Conservation (phyloP, 2,888 invertebrate genomes). For the Lysandra bellargus region DNA sequence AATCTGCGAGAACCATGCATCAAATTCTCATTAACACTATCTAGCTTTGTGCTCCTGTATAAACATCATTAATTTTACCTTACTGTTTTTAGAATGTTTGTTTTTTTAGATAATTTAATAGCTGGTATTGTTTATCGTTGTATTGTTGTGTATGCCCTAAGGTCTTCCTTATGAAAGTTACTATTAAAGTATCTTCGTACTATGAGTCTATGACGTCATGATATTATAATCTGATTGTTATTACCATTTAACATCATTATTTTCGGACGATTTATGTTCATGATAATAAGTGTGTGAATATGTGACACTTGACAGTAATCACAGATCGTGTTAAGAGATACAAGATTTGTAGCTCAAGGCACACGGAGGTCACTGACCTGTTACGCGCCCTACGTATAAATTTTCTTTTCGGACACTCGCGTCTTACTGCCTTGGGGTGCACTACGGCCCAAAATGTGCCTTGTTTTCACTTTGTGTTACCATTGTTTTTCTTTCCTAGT, state of each 20-base stretch:
- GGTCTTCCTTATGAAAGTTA: too few relatives aligned
- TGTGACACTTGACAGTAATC: slow-evolving; percentile 56
- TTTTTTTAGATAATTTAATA: too few relatives aligned
- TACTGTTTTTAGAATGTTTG: too few relatives aligned
- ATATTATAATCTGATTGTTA: neutral
- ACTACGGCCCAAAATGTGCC: slow-evolving; percentile 63
- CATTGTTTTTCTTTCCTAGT: slow-evolving; percentile 71
- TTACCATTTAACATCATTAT: neutral
- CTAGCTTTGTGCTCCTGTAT: too few relatives aligned
- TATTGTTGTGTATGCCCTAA: too few relatives aligned
- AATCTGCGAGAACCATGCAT: neutral
- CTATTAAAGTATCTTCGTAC: too few relatives aligned
- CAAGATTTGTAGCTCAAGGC: slow-evolving; percentile 55
- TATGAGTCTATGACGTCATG: too few relatives aligned
- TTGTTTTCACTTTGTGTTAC: slow-evolving; percentile 66
- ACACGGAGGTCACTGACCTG: slow-evolving; percentile 66
- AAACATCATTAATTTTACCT: too few relatives aligned
- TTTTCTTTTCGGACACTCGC: slow-evolving; percentile 75
- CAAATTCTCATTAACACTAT: neutral
- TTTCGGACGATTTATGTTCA: neutral
- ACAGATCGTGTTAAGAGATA: slow-evolving; percentile 62
- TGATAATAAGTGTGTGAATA: slow-evolving; percentile 35
- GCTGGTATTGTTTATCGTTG: too few relatives aligned
- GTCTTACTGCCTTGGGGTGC: slow-evolving; percentile 53
- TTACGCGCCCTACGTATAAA: slow-evolving; percentile 62